Percentiles rank a stretch among this genome's conserved stretches.
phyloP scores from a whole-genome alignment of 2,888 invertebrate genomes.

The Spisula subtruncata region DNA sequence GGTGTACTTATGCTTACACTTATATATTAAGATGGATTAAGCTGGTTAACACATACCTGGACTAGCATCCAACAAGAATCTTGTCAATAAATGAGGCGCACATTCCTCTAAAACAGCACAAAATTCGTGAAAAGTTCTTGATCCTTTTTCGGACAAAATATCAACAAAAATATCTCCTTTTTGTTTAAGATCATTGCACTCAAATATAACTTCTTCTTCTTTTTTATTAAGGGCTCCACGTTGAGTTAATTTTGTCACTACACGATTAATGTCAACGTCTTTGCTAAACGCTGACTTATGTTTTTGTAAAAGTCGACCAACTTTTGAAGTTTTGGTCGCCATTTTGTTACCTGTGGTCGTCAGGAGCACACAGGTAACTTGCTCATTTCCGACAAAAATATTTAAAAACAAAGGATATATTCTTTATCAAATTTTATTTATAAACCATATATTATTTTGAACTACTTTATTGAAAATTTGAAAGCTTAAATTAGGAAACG shows the following conservation, averaged over 20 bases:
- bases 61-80: constrained; percentile 78
- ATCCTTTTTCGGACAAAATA: constrained; percentile 83
- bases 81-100: constrained; percentile 81
- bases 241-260: constrained; percentile 81
- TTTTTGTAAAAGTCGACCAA: constrained; percentile 82
- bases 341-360: constrained; percentile 79
- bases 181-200: constrained; percentile 73
- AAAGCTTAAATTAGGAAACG: no score
- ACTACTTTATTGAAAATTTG: no score
- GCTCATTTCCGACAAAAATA: constrained; percentile 52
- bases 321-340: constrained; percentile 82
- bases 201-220: constrained; percentile 82
- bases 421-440: not conserved
- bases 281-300: constrained; percentile 79
- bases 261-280: constrained; percentile 83
- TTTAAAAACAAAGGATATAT: not conserved
- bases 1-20: not conserved
- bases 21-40: not conserved
- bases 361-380: constrained; percentile 53
- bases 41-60: constrained; percentile 73
- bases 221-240: constrained; percentile 80
- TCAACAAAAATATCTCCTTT: constrained; percentile 84
- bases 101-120: constrained; percentile 84
- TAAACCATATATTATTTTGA: no score
- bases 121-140: constrained; percentile 84